Base-by-base conservation (phyloP, 2,113 vertebrate genomes). In the Dasypus novemcinctus region DNA sequence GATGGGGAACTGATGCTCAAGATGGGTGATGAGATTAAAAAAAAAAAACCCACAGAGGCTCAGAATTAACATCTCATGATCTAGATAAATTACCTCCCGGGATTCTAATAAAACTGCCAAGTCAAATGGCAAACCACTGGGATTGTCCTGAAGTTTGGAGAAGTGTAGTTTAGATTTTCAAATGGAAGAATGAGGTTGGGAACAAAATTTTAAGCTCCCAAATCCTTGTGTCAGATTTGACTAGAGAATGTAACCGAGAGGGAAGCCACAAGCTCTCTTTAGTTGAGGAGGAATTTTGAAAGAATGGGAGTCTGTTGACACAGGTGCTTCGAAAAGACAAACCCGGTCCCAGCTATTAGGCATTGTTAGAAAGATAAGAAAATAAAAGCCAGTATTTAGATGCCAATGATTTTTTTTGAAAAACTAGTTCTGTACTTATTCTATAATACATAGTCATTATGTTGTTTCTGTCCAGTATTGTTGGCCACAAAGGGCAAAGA, bases 11-110 rank as follows among this genome's bases (percentile, higher is more conserved):
- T 85, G 66, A 36, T 86, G 91, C 3, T 57, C 57, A 79, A 88
- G 71, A 91, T 69, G 74, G 61, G 68, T 29, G 88, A 74, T 93
- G 85, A 86, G 85, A 93, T 91, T 79, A 95, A n/a, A 79, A 75
- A 66, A 18, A 23, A 54, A 75, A 66, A 15, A 20, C 54, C 54
- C 85, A 86, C 69, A 94, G 79, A 74, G 95, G 43, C 63, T 94
- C 43, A 93, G 52, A 93, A 94, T 91, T 93, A 85, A 89, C 89
- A 8, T 86, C 59, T 91, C 76, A 76, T 83, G 66, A 94, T 91
- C 52, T 82, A 94, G 88, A 88, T 79, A 82, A 96, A 97, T 93
- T 43, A 93, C 57, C 96, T 96, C 43, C 95, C 20, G 41, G 85
- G 74, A 54, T 41, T 79, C 78, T 78, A 89, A 97, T 89, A 87